A percentile compares a stretch with the other conserved stretches of the same genome.
phyloP scores from a whole-genome alignment of 2,888 invertebrate genomes.

The Acrocera orbiculus region DNA sequence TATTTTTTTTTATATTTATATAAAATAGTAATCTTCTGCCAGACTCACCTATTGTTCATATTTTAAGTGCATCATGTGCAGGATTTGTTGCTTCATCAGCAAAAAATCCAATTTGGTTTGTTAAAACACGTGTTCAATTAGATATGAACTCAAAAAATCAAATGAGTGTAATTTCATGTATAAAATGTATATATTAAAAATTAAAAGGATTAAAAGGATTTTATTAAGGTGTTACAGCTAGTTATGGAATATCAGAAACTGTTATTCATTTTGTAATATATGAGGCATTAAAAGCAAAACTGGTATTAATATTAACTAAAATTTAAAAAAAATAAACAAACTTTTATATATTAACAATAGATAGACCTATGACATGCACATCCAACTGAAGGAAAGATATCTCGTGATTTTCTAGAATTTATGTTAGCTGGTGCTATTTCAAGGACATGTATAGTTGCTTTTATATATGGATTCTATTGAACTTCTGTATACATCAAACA shows the following conservation, averaged over 20 bases:
- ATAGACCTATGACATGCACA: conserved; percentile 37
- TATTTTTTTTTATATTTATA: conserved; percentile 3
- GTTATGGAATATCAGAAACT: conserved; percentile 97
- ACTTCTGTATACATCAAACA: no score
- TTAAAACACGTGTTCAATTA: conserved; percentile 92
- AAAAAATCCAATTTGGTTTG: conserved; percentile 99
- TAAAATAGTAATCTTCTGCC: conserved; percentile 29
- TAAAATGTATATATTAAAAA: conserved; percentile 63
- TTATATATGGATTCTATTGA: no score
- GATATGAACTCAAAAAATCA: conserved; percentile 56
- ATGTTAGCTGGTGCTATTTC: conserved; percentile 94
- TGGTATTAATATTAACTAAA: conserved; percentile 39
- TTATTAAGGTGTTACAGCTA: conserved; percentile 97
- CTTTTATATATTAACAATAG: no score
- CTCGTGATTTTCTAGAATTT: conserved; percentile 76
- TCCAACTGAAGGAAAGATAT: conserved; percentile 48
- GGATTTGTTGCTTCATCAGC: conserved; percentile 90
- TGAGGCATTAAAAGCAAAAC: conserved; percentile 84
- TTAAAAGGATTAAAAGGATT: conserved; percentile 81
- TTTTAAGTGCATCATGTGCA: conserved; percentile 87
- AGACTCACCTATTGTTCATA: conserved; percentile 76
- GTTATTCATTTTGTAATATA: conserved; percentile 99
- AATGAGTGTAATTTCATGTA: conserved; percentile 60
- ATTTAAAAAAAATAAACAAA: background rate
- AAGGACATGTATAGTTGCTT: no score